Conservation (phyloP, 1,140 invertebrate species). For the Drosophila quadrilineata region DNA sequence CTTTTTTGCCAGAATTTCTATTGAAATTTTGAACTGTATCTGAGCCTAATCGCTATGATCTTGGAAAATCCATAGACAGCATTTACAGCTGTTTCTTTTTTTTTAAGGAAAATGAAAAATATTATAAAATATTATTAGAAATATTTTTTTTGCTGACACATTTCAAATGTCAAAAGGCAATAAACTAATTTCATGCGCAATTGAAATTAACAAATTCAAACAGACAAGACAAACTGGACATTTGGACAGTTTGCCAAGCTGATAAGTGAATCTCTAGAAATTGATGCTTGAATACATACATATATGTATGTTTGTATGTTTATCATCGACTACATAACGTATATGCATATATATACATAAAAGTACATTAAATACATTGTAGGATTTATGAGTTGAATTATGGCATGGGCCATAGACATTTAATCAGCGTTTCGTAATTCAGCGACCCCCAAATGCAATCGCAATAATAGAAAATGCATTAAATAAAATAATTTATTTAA, state of each 20-base stretch:
- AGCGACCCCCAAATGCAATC: conserved; percentile 25
- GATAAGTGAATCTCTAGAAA: conserved; percentile 41
- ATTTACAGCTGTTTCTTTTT: too few species aligned
- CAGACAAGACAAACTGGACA: conserved; percentile 40
- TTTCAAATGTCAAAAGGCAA: conserved; percentile 68
- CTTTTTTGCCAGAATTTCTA: too few species aligned
- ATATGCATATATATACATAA: background rate
- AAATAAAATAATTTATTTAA: conserved; percentile 19
- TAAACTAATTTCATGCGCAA: conserved; percentile 73
- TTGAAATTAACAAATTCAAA: conserved; percentile 72
- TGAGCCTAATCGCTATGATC: too few species aligned
- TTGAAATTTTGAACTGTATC: too few species aligned
- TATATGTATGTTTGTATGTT: too few species aligned
- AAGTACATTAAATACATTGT: conserved; percentile 57
- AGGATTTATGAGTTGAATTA: conserved; percentile 46
- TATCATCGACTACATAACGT: too few species aligned
- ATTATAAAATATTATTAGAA: conserved; percentile 3
- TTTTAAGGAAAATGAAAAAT: too few species aligned
- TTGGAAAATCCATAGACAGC: too few species aligned
- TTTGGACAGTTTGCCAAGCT: conserved; percentile 34
- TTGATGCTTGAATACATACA: too few species aligned
- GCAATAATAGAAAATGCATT: conserved; percentile 42
- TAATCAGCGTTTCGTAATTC: conserved; percentile 32
- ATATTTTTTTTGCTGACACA: conserved; percentile 33
- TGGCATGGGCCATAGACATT: conserved; percentile 24